phyloP scores from a whole-genome alignment of 2,113 vertebrate genomes.

The Pygoscelis antarcticus region DNA sequence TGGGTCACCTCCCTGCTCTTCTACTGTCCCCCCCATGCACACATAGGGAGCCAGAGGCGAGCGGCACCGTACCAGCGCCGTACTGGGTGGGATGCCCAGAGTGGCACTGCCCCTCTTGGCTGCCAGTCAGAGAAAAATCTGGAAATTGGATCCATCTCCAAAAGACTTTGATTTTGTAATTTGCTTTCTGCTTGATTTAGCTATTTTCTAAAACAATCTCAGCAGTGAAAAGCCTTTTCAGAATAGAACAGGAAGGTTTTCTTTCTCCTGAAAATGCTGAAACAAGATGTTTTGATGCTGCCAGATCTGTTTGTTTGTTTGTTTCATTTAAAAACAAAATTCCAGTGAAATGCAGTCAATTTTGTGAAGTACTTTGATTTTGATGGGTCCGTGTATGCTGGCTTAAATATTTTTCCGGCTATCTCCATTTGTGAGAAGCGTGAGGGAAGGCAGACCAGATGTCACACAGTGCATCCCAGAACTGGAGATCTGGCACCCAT shows the following conservation, averaged over 20 bases:
- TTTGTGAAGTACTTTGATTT: constrained; percentile 23
- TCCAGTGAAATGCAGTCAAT: background rate
- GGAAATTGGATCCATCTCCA: background rate
- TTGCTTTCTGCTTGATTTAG: constrained; percentile 22
- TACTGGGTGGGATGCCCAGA: background rate
- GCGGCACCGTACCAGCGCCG: background rate
- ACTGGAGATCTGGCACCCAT: background rate
- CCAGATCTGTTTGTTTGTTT: constrained; percentile 30
- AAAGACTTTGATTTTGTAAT: constrained; percentile 1
- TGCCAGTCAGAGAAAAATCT: background rate
- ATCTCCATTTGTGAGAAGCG: background rate
- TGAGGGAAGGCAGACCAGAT: constrained; percentile 19
- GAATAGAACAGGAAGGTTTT: constrained; percentile 15
- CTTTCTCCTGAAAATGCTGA: background rate
- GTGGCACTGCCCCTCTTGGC: background rate
- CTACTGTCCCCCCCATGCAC: background rate
- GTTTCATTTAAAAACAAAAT: background rate
- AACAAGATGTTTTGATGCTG: constrained; percentile 14
- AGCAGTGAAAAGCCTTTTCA: constrained; percentile 32
- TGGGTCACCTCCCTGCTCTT: background rate
- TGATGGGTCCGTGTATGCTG: background rate
- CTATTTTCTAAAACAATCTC: constrained; percentile 44
- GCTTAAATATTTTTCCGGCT: background rate
- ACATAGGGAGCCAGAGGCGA: background rate
- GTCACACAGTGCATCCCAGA: background rate